Base-by-base conservation (phyloP, 2,888 invertebrate species). In the Pycnomerus fuliginosus region DNA sequence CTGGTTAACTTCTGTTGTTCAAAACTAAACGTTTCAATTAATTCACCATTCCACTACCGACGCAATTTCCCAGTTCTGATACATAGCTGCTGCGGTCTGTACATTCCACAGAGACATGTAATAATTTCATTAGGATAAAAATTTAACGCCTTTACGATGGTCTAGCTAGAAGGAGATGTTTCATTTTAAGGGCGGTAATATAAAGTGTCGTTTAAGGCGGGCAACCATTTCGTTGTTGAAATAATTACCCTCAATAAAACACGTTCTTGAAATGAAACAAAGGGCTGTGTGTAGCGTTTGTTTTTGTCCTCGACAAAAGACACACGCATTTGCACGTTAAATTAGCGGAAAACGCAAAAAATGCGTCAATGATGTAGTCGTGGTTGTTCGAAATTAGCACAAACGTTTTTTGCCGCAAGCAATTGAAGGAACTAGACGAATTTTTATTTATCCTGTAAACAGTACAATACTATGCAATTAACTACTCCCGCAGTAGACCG, bases 401-500 rank as follows among this genome's bases (percentile, higher is more conserved):
- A n/a, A n/a, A n/a, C n/a, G n/a, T n/a, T n/a, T n/a, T n/a, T n/a
- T n/a, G n/a, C 3, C n/a, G 11, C 13, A 24, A 36, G 13, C 17
- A 41, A 41, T 17, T 31, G 36, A 36, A n/a, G 27, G 23, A 24
- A 34, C 13, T 20, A n/a, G n/a, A n/a, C n/a, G n/a, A 38, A 38
- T 42, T 47, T 42, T 47, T 43, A 29, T 38, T 43, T 43, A 35
- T 38, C 34, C 34, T 47, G 16, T 24, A 16, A 16, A 36, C 40
- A 45, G 40, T 33, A 34, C 47, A 47, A 47, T 47, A 38, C 29
- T 42, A 38, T 34, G 38, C 42, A 47, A 47, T 47, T 47, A 47
- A 43, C 38, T 14, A 29, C 38, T 47, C 33, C 32, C 34, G 39
- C 38, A 43, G 34, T 34, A 24, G 12, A 37, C 33, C 33, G 20